Evolutionary conservation across 2,113 vertebrate genomes (phyloP), one percentile per base, ranked within the genome.

Genomic region (Tetraodon nigroviridis): DNA sequence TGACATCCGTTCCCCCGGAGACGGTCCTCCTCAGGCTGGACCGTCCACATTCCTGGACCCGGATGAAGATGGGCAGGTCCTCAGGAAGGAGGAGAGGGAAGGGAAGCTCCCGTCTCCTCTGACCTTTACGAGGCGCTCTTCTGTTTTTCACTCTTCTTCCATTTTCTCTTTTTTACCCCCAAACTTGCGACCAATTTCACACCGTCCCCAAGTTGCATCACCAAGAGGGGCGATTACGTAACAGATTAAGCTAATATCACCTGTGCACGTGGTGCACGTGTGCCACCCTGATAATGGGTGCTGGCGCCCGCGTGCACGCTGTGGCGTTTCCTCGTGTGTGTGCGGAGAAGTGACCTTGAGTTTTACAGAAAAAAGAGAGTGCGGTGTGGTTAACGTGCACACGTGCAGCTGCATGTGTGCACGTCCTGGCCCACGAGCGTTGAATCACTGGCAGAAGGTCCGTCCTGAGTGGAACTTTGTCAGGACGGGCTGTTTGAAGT

Each of bases 401-500:
- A 76, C 82, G 72, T 67, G 74, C 48, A 47, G 72, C 48, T 29
- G 37, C 81, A 83, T 60, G 65, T 78, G 78, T 29, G 32, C 7
- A 32, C 56, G 15, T 55, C 55, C 22, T 24, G 22, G 22, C 22
- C 2, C 22, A 24, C 22, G 22, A 24, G 22, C 67, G 58, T 20
- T 67, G 48, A 53, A 50, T 29, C 32, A 48, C 16, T 5, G 24
- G 24, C 42, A 17, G 13, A 44, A 44, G 18, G 59, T 10, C 40
- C 47, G 71, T 69, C 12, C 8, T 46, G 52, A 59, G 64, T 60
- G 56, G 45, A 51, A 58, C 75, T 69, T 87, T 86, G 83, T 89
- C 84, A 76, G 68, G 49, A 24, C 42, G 57, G 53, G 83, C 86
- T 89, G 87, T 87, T 89, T 86, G 86, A 86, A 86, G 86, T 84